Conservation (phyloP, 2,797 vertebrate genomes). For the Hydrocynus forskahlii region DNA sequence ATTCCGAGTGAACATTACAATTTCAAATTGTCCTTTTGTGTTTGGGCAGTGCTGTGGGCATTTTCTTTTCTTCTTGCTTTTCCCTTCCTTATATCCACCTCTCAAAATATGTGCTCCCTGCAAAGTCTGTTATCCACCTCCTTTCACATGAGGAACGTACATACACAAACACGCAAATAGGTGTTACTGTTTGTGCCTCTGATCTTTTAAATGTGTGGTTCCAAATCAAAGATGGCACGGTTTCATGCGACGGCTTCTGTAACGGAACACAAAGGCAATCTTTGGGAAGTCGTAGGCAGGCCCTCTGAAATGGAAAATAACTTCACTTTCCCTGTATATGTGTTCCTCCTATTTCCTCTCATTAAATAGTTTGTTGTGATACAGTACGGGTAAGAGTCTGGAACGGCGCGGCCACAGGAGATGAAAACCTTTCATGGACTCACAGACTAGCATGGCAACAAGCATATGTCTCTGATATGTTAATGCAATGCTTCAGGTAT, state of each 20-base stretch:
- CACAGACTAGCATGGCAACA: background rate
- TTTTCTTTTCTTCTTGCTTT: constrained; percentile 36
- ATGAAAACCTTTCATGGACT: background rate
- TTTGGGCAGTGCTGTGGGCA: constrained; percentile 47
- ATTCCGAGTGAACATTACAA: constrained; percentile 58
- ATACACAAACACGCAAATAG: constrained; percentile 37
- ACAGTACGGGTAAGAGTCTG: background rate
- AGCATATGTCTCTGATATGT: constrained; percentile 9
- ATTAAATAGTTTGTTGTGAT: background rate
- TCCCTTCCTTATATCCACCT: constrained; percentile 20
- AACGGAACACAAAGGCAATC: constrained; percentile 29
- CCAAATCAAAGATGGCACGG: constrained; percentile 36
- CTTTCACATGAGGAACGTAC: constrained; percentile 22
- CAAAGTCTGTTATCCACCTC: constrained; percentile 15
- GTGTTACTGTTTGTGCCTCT: constrained; percentile 26
- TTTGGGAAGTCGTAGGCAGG: constrained; percentile 5
- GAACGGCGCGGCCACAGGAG: background rate
- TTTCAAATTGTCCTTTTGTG: constrained; percentile 63
- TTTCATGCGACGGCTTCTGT: constrained; percentile 24
- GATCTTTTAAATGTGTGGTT: constrained; percentile 37
- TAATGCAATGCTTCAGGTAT: background rate
- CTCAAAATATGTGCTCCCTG: constrained; percentile 18
- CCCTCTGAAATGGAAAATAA: background rate
- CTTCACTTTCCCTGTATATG: background rate
- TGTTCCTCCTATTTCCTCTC: background rate